These are phyloP conservation scores for Tangara arthus DNA, from an alignment of 2,797 vertebrate species.

Conservation along the genomic window DNA sequence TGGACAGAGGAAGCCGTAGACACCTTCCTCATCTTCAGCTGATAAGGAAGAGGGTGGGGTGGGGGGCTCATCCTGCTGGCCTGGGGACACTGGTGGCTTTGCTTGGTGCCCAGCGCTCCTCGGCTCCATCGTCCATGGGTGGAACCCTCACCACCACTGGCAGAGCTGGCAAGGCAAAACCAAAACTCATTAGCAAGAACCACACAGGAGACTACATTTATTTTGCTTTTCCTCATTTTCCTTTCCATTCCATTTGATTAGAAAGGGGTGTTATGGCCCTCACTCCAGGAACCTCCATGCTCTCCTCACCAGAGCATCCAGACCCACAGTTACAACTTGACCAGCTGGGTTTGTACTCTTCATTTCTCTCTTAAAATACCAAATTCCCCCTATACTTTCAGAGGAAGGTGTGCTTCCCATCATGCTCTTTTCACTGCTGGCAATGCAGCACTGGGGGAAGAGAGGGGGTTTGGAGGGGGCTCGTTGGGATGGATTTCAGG, in stretches of 20 bases:
- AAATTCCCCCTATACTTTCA: not conserved
- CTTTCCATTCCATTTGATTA: not conserved
- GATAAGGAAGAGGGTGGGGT: fast-evolving
- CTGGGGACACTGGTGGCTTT: not conserved
- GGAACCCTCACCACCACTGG: fast-evolving
- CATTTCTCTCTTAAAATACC: not conserved
- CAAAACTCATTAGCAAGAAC: not conserved
- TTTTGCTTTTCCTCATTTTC: not conserved
- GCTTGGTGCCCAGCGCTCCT: fast-evolving
- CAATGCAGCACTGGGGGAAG: fast-evolving
- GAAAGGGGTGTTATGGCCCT: not conserved
- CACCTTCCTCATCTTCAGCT: not conserved
- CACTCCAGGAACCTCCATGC: not conserved
- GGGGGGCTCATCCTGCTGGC: not conserved
- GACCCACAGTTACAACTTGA: not conserved
- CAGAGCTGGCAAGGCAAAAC: not conserved
- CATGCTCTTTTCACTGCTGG: not conserved
- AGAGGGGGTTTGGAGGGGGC: not conserved
- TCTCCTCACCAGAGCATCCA: not conserved
- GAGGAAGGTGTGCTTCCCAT: not conserved
- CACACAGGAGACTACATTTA: not conserved
- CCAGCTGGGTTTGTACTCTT: not conserved
- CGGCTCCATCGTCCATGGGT: fast-evolving
- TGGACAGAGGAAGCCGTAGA: not conserved
- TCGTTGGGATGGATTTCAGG: fast-evolving